Evolutionary conservation across 2,797 vertebrate genomes (phyloP).

Genomic region (Neosilurus mollespiculum): DNA sequence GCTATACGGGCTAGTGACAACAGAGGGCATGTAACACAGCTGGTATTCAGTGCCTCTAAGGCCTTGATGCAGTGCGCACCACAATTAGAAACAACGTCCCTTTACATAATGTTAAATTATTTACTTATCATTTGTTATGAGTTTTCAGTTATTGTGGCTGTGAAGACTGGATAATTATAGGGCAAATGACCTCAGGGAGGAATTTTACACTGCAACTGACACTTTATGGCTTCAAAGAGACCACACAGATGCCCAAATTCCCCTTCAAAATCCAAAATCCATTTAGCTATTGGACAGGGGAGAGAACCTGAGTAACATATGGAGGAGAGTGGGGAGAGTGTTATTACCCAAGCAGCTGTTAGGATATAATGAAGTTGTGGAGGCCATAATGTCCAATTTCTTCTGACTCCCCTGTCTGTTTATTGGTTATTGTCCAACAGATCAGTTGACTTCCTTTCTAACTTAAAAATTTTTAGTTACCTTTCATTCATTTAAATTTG

Average conservation of each 20-base stretch:
- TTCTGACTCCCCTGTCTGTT: conserved; percentile 2
- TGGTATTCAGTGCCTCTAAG: neutral
- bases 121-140: conserved; percentile 48
- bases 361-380: conserved; percentile 8
- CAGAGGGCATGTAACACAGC: neutral
- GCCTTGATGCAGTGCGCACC: neutral
- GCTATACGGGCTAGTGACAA: neutral
- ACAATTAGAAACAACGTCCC: neutral
- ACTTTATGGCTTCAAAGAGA: conserved; percentile 50
- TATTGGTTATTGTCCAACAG: conserved; percentile 9
- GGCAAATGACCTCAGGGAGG: conserved; percentile 56
- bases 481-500: neutral
- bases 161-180: conserved; percentile 43
- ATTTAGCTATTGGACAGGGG: conserved; percentile 42
- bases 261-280: conserved; percentile 39
- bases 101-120: conserved; percentile 18
- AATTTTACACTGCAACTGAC: conserved; percentile 51
- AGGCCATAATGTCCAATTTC: conserved; percentile 7
- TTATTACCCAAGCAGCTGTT: conserved; percentile 44
- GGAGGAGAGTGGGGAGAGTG: conserved; percentile 30
- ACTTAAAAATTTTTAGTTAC: neutral
- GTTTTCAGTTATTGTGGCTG: conserved; percentile 45
- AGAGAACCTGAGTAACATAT: conserved; percentile 28
- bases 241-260: conserved; percentile 42
- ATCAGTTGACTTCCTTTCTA: conserved; percentile 5